Conservation (phyloP, 2,888 invertebrate species). For the Cephus spinipes region DNA sequence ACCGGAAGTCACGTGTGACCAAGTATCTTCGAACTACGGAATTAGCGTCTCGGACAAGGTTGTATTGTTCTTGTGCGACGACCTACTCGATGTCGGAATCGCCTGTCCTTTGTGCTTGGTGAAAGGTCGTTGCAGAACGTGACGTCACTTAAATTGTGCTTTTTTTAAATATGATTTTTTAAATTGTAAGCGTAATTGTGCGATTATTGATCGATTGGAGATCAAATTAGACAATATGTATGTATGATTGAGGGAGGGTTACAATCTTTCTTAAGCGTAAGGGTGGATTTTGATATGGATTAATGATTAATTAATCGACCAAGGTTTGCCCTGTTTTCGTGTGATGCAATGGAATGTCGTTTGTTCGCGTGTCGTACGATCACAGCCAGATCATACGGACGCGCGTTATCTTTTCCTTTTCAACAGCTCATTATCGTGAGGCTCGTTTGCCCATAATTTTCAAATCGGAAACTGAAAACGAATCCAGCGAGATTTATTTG, state of each 20-base stretch:
- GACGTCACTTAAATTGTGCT: slow-evolving; percentile 31
- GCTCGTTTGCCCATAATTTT: not conserved
- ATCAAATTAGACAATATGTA: not conserved
- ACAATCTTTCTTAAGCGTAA: not conserved
- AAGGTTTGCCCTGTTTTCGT: not conserved
- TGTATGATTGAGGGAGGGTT: not conserved
- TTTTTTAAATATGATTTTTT: slow-evolving; percentile 8
- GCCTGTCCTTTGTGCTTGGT: slow-evolving; percentile 36
- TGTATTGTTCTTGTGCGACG: slow-evolving; percentile 29
- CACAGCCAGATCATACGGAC: not conserved
- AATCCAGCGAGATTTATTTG: not conserved
- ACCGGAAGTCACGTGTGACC: not conserved
- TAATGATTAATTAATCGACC: not conserved
- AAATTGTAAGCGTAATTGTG: slow-evolving; percentile 1
- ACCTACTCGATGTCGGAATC: slow-evolving; percentile 28
- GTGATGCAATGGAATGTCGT: not conserved
- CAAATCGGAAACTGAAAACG: not conserved
- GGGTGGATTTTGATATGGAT: not conserved
- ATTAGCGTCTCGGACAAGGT: slow-evolving; percentile 25
- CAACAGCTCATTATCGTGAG: not conserved
- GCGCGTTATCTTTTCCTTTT: not conserved
- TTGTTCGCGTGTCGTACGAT: not conserved
- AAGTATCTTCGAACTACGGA: not conserved
- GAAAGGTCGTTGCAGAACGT: slow-evolving; percentile 33
- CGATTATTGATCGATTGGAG: not conserved